phyloP scores from a whole-genome alignment of 2,888 invertebrate species.

The Cephus sareptanus region DNA sequence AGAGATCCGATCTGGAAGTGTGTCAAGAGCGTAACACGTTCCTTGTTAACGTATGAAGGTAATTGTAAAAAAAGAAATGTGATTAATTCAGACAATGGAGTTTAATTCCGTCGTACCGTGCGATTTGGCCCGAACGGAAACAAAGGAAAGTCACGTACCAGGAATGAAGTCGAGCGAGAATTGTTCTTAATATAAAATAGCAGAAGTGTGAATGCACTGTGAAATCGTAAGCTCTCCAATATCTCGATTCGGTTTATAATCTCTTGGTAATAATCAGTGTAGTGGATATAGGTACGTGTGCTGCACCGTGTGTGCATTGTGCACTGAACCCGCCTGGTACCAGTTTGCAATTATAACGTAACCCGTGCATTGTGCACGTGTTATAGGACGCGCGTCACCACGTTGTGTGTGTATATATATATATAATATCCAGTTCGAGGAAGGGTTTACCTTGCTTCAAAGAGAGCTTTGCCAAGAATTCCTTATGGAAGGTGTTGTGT shows the following conservation, averaged over 20 bases:
- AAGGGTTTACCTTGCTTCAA: not conserved
- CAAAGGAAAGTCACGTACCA: not conserved
- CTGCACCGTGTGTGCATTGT: not conserved
- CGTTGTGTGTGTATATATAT: not conserved
- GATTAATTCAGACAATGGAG: not conserved
- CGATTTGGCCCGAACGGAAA: not conserved
- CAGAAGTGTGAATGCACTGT: constrained; percentile 36
- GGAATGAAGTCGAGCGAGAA: not conserved
- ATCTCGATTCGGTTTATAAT: not conserved
- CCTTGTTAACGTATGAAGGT: not conserved
- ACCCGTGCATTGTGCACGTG: not conserved
- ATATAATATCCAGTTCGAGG: not conserved
- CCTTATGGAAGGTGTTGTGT: not conserved
- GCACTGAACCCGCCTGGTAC: not conserved
- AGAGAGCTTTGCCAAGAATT: not conserved
- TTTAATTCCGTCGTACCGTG: not conserved
- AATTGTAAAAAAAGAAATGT: not conserved
- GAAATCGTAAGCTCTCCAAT: constrained; percentile 8
- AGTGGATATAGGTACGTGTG: not conserved
- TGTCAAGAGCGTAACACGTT: not conserved
- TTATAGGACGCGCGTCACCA: not conserved
- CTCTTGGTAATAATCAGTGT: not conserved
- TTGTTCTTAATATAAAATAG: constrained; percentile 26
- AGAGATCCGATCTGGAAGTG: not conserved
- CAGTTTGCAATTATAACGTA: constrained; percentile 2